Conservation (phyloP, 1,140 invertebrate genomes). For the Bombus huntii region DNA sequence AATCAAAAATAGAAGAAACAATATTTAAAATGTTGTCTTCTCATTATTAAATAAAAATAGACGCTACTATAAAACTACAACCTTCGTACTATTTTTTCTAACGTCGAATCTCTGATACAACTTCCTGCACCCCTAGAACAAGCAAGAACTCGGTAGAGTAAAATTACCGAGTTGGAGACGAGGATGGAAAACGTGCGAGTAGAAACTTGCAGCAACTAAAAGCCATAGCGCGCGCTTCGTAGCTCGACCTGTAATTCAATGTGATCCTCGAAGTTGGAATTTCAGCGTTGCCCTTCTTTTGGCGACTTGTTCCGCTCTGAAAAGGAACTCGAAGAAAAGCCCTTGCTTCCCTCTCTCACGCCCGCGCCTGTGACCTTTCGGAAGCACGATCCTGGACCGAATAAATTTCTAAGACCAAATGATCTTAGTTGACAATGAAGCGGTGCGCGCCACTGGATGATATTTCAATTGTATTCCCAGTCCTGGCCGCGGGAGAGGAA, state of each 20-base stretch:
- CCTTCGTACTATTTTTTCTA: background rate
- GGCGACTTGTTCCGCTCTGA: background rate
- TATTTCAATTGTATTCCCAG: constrained; percentile 48
- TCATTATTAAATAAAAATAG: background rate
- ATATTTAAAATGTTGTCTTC: background rate
- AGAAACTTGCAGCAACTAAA: constrained; percentile 4
- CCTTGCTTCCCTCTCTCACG: too few species aligned
- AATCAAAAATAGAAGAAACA: too few species aligned
- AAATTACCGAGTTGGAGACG: background rate
- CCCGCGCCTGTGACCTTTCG: background rate
- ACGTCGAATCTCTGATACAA: background rate
- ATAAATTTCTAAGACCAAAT: constrained; percentile 50
- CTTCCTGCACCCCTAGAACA: background rate
- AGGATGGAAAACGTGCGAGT: background rate
- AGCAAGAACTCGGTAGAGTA: background rate
- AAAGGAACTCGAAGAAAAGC: constrained; percentile 34
- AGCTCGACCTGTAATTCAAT: constrained; percentile 12
- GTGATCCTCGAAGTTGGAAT: constrained; percentile 20
- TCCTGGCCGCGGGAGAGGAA: constrained; percentile 21
- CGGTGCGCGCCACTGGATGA: constrained; percentile 22
- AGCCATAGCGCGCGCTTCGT: background rate
- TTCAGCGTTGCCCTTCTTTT: constrained; percentile 30
- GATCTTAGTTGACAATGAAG: constrained; percentile 44
- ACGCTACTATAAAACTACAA: too few species aligned
- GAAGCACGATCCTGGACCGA: constrained; percentile 14